Evolutionary conservation across 1,140 invertebrate species (phyloP).

Genomic region (Meteorus sp.): DNA sequence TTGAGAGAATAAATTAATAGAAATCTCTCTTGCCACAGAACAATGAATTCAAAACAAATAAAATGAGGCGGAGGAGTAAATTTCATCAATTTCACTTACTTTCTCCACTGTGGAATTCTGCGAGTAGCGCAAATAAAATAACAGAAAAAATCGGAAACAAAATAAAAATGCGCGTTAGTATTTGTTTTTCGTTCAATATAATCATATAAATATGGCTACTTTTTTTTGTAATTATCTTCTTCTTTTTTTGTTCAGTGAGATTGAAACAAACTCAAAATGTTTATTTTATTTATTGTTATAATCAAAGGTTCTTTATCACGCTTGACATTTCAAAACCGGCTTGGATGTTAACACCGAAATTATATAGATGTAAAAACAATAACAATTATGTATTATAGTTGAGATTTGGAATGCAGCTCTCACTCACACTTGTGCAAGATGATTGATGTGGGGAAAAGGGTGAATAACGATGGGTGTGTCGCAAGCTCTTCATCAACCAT

Average conservation of each 20-base stretch:
- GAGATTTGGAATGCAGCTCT: conserved; percentile 38
- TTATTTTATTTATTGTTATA: conserved; percentile 22
- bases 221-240: conserved; percentile 7
- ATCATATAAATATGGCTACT: conserved; percentile 1
- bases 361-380: conserved; percentile 44
- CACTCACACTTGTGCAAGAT: conserved; percentile 47
- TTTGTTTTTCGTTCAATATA: conserved; percentile 40
- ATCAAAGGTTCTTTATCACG: conserved; percentile 19
- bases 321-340: too few relatives aligned
- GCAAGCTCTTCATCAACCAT: conserved; percentile 8
- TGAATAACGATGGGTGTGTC: neutral
- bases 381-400: conserved; percentile 60
- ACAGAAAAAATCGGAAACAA: conserved; percentile 61
- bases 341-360: too few relatives aligned
- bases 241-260: neutral
- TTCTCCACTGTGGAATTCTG: conserved; percentile 62
- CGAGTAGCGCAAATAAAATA: conserved; percentile 61
- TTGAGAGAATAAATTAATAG: conserved; percentile 5
- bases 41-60: conserved; percentile 5
- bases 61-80: conserved; percentile 23
- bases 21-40: conserved; percentile 10
- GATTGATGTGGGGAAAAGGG: too few relatives aligned
- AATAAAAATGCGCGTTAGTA: conserved; percentile 61
- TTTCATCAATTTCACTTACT: conserved; percentile 55
- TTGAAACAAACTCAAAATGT: neutral